A percentile compares a stretch with the other conserved stretches of the same genome.
Conservation (phyloP, 2,797 vertebrate genomes). For the Dermochelys coriacea region DNA sequence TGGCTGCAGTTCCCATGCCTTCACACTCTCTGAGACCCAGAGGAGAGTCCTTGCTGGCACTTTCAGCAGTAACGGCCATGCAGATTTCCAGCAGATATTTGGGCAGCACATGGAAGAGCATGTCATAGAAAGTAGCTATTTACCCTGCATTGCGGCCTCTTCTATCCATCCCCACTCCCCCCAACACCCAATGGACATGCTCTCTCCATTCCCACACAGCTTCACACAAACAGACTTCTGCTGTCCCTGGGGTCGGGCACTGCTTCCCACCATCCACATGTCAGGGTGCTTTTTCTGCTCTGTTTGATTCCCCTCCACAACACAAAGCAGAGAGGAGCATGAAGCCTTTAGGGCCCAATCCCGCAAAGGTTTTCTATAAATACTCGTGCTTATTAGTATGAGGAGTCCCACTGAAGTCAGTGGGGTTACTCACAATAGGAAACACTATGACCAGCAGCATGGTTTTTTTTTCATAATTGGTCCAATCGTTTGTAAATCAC, state of each 20-base stretch:
- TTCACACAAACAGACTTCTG: not conserved
- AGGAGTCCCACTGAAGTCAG: not conserved
- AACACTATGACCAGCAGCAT: not conserved
- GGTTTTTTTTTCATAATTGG: not conserved
- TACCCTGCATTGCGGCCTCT: not conserved
- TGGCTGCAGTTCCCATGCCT: not conserved
- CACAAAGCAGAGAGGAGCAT: not conserved
- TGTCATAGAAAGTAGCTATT: not conserved
- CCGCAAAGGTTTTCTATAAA: not conserved
- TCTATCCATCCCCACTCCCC: not conserved
- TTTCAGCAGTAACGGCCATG: not conserved
- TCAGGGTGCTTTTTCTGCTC: not conserved
- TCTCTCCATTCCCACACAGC: not conserved
- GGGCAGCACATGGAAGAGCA: not conserved
- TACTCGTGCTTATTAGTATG: not conserved
- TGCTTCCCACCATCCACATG: not conserved
- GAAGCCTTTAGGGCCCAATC: not conserved
- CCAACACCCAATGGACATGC: not conserved
- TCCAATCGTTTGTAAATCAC: not conserved
- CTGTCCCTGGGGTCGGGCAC: not conserved
- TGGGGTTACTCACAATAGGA: not conserved
- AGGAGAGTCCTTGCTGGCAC: not conserved
- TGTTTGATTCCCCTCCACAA: not conserved
- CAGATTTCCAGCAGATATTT: not conserved
- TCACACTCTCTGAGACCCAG: rapidly evolving